Evolutionary conservation across 2,113 vertebrate species (phyloP).

Genomic region (Bostrychus sinensis): DNA sequence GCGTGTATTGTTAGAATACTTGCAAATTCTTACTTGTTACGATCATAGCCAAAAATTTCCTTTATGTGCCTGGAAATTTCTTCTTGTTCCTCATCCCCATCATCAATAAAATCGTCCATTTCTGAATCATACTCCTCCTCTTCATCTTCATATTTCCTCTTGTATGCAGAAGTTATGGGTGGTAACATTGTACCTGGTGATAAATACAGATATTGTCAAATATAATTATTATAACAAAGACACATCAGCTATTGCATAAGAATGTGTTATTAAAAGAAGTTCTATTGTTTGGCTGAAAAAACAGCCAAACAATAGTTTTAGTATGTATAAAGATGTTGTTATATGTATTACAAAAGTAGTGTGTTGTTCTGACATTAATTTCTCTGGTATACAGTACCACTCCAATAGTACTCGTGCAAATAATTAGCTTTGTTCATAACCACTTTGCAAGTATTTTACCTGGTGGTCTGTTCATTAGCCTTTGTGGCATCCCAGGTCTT

Average conservation of each 20-base stretch:
- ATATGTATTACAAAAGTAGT: too few species aligned
- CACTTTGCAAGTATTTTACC: conserved; percentile 45
- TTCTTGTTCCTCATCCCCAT: conserved; percentile 89
- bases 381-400: too few species aligned
- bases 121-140: conserved; percentile 94
- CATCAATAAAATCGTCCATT: conserved; percentile 99
- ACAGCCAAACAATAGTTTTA: too few species aligned
- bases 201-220: not conserved
- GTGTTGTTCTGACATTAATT: too few species aligned
- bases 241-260: too few species aligned
- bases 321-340: too few species aligned
- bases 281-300: too few species aligned
- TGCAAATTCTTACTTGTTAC: conserved; percentile 79
- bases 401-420: not conserved
- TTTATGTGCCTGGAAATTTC: conserved; percentile 95
- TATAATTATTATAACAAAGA: not conserved
- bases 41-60: conserved; percentile 97
- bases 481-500: conserved; percentile 15
- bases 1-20: rapidly evolving
- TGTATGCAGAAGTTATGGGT: conserved; percentile 82
- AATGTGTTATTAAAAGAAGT: too few species aligned
- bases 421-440: not conserved
- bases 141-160: conserved; percentile 85
- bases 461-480: conserved; percentile 80
- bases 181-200: conserved; percentile 76